Evolutionary conservation across 2,888 invertebrate genomes (phyloP).

Genomic region (Petrolisthes cinctipes): DNA sequence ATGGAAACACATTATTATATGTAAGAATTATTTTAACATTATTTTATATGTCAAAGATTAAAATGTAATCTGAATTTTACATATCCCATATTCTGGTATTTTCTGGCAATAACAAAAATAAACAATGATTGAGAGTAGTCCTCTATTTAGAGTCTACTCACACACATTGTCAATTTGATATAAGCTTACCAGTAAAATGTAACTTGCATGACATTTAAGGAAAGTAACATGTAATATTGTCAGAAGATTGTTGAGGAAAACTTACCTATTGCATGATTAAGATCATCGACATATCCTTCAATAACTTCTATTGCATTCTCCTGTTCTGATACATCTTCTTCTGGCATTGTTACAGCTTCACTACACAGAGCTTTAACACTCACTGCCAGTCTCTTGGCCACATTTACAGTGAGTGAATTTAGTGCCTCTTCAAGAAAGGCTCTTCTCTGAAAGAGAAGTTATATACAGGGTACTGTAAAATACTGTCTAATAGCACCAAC

Average conservation of each 20-base stretch:
- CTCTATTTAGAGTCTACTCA: too few species aligned
- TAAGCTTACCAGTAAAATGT: background rate
- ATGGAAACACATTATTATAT: too few species aligned
- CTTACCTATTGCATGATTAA: constrained; percentile 84
- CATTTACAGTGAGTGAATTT: constrained; percentile 78
- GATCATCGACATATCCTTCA: constrained; percentile 79
- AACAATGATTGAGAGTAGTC: too few species aligned
- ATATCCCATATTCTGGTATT: too few species aligned
- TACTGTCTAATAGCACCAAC: background rate
- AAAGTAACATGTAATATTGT: background rate
- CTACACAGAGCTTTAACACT: constrained; percentile 76
- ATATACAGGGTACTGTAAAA: background rate
- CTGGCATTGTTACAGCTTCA: constrained; percentile 72
- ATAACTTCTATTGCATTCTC: constrained; percentile 78
- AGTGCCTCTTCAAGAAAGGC: constrained; percentile 81
- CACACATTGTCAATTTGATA: background rate
- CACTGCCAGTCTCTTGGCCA: constrained; percentile 77
- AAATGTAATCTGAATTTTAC: too few species aligned
- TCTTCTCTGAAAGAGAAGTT: constrained; percentile 74
- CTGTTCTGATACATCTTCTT: constrained; percentile 75
- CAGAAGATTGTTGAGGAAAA: background rate
- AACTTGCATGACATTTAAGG: background rate
- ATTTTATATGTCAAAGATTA: too few species aligned
- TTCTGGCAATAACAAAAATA: too few species aligned
- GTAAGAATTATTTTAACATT: too few species aligned